phyloP scores from a whole-genome alignment of 2,113 vertebrate genomes.

The Paralichthys olivaceus region DNA sequence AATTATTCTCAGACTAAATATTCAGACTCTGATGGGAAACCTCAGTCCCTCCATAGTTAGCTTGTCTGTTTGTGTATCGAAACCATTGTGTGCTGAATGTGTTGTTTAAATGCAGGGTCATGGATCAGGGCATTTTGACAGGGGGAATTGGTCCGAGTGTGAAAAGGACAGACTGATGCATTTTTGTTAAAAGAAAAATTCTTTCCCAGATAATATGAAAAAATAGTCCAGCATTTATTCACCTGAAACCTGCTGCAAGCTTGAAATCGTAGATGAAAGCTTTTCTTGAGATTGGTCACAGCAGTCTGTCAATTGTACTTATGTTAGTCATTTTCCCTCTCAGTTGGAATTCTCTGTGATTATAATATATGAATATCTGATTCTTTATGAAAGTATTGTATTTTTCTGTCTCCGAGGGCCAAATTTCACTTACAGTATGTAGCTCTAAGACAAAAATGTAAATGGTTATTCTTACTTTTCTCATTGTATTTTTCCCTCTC shows the following conservation, averaged over 20 bases:
- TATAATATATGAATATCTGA: conserved; percentile 52
- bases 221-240: conserved; percentile 36
- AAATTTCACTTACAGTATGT: conserved; percentile 16
- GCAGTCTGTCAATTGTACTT: conserved; percentile 54
- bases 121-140: conserved; percentile 1
- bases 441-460: conserved; percentile 1
- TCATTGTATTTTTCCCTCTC: neutral
- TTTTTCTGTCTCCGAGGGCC: conserved; percentile 11
- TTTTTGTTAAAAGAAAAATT: neutral
- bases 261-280: conserved; percentile 57
- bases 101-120: neutral
- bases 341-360: conserved; percentile 34
- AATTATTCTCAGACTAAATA: conserved; percentile 57
- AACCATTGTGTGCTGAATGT: neutral
- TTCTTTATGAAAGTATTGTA: conserved; percentile 46
- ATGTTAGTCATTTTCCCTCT: conserved; percentile 51
- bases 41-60: conserved; percentile 14
- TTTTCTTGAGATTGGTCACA: conserved; percentile 53
- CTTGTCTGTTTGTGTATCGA: conserved; percentile 34
- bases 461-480: neutral
- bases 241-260: conserved; percentile 46
- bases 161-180: conserved; percentile 1
- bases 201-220: neutral
- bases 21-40: conserved; percentile 38
- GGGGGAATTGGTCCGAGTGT: neutral